These are phyloP conservation scores for Poeciliopsis turneri DNA, from an alignment of 2,797 vertebrate genomes.

Conservation along the genomic window DNA sequence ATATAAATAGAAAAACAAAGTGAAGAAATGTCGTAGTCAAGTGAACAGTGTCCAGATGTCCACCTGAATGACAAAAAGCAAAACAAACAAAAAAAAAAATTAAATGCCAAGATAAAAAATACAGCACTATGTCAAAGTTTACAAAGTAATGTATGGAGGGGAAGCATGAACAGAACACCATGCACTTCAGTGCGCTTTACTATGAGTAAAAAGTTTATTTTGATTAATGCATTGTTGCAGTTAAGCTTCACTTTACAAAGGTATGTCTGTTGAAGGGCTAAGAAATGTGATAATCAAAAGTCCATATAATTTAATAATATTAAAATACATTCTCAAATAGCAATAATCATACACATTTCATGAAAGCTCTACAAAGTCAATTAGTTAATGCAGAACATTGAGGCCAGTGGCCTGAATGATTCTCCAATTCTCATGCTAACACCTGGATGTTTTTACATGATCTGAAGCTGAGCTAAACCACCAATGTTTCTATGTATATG, in stretches of 20 bases:
- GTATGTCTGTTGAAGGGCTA: neutral
- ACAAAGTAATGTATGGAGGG: constrained; percentile 37
- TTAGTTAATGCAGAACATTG: neutral
- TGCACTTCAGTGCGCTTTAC: constrained; percentile 9
- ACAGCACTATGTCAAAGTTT: neutral
- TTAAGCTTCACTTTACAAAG: neutral
- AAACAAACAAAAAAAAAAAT: too few species aligned
- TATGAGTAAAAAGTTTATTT: neutral
- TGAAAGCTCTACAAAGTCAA: neutral
- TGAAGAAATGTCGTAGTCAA: too few species aligned
- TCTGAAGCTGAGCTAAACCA: neutral
- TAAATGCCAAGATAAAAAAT: too few species aligned
- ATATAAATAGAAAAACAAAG: too few species aligned
- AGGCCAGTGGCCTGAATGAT: neutral
- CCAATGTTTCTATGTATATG: neutral
- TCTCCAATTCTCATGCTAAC: neutral
- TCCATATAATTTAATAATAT: neutral
- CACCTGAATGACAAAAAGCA: too few species aligned
- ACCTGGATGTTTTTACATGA: neutral
- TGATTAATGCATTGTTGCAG: neutral
- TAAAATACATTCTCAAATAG: neutral
- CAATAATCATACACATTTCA: neutral
- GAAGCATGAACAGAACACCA: neutral
- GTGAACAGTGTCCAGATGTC: too few species aligned
- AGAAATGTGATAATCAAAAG: neutral